These are phyloP conservation scores for Sweltsa coloradensis DNA, from an alignment of 1,140 invertebrate species.

Conservation along the genomic window DNA sequence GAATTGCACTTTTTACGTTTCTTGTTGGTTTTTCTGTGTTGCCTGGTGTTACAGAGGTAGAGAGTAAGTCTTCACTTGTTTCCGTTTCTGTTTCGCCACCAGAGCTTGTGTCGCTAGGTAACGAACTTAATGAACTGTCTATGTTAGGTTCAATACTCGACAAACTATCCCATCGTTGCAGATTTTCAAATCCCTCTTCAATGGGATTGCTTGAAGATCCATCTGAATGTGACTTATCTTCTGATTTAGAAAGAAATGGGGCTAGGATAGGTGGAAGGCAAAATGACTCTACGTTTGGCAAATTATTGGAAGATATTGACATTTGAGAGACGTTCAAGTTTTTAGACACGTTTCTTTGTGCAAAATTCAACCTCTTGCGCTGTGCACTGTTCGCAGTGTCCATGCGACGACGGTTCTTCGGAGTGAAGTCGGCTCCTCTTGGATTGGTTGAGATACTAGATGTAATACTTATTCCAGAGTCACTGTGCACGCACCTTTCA, in stretches of 20 bases:
- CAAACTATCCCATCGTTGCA: slow-evolving; percentile 7
- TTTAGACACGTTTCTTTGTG: slow-evolving; percentile 38
- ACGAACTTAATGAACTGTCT: slow-evolving; percentile 49
- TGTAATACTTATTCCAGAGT: slow-evolving; percentile 12
- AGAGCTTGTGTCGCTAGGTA: slow-evolving; percentile 21
- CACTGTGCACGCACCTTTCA: slow-evolving; percentile 27
- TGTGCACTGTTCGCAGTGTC: slow-evolving; percentile 15
- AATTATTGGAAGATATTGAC: not conserved
- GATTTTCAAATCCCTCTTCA: not conserved
- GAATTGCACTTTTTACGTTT: slow-evolving; percentile 9
- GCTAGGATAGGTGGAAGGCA: slow-evolving; percentile 55
- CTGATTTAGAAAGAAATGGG: slow-evolving; percentile 39
- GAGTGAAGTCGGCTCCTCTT: slow-evolving; percentile 2
- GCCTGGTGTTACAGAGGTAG: not conserved
- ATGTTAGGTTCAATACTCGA: slow-evolving; percentile 46
- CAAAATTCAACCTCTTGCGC: slow-evolving; percentile 16
- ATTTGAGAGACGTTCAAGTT: slow-evolving; percentile 38
- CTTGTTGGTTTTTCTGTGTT: not conserved
- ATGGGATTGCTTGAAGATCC: not conserved
- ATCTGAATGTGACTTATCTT: not conserved
- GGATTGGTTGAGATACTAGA: slow-evolving; percentile 9
- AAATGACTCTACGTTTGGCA: slow-evolving; percentile 29
- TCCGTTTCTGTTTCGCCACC: slow-evolving; percentile 33
- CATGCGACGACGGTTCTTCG: slow-evolving; percentile 18
- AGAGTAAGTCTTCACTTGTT: slow-evolving; percentile 5